Conservation (phyloP, 1,140 invertebrate genomes). For the Pseudomyrmex concolor region DNA sequence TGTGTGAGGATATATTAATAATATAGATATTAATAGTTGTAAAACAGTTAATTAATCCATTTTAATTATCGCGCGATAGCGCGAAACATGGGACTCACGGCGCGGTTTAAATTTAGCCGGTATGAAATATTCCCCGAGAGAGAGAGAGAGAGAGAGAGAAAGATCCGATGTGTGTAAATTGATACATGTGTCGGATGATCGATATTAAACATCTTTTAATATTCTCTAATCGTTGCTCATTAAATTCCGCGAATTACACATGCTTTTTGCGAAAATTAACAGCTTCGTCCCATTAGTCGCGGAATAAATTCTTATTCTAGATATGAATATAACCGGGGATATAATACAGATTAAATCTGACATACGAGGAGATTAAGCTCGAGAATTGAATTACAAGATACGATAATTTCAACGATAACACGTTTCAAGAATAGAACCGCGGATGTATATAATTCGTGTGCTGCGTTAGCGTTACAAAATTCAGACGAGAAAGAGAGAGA, state of each 20-base stretch:
- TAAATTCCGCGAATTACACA: conserved; percentile 44
- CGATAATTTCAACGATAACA: conserved; percentile 41
- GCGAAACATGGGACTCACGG: not conserved
- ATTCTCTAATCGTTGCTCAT: conserved; percentile 11
- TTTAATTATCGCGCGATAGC: conserved; percentile 21
- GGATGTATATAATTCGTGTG: conserved; percentile 18
- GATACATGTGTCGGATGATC: conserved; percentile 24
- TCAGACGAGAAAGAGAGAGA: not conserved
- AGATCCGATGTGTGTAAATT: conserved; percentile 21
- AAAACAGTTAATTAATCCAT: conserved; percentile 33
- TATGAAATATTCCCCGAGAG: conserved; percentile 16
- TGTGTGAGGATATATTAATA: conserved; percentile 2
- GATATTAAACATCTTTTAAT: conserved; percentile 50
- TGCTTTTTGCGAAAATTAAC: conserved; percentile 29
- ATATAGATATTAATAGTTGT: conserved; percentile 9
- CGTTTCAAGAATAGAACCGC: conserved; percentile 30
- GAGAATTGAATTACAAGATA: conserved; percentile 29
- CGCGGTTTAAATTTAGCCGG: conserved; percentile 27
- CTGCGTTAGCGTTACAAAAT: conserved; percentile 13
- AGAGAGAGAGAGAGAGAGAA: too few species aligned
- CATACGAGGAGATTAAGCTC: conserved; percentile 25
- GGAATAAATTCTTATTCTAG: conserved; percentile 56
- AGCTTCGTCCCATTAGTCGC: conserved; percentile 40
- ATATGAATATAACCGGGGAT: conserved; percentile 37
- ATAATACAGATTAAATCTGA: conserved; percentile 47